phyloP scores from a whole-genome alignment of 2,888 invertebrate genomes.

The Andrena flavipes region DNA sequence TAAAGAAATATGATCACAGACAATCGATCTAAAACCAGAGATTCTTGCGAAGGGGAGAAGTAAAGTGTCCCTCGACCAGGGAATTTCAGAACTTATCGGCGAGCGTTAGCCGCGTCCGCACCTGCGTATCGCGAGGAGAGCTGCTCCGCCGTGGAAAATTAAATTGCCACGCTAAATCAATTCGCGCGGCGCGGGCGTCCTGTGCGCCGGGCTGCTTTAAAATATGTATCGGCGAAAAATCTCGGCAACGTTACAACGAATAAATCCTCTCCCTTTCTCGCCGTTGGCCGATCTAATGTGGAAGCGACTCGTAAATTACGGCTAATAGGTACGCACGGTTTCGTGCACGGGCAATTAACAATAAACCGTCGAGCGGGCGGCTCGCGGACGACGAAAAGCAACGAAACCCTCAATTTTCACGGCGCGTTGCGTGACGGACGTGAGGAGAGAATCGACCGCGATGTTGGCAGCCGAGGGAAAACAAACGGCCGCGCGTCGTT shows the following conservation, averaged over 20 bases:
- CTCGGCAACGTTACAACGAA: conserved; percentile 41
- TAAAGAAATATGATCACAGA: neutral
- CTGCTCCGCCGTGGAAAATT: conserved; percentile 26
- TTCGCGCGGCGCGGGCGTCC: conserved; percentile 40
- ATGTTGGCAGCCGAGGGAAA: conserved; percentile 26
- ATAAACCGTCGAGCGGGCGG: conserved; percentile 22
- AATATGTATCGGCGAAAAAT: conserved; percentile 54
- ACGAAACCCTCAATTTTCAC: conserved; percentile 52
- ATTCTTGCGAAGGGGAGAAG: neutral
- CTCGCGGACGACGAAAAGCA: conserved; percentile 27
- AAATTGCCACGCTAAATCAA: conserved; percentile 51
- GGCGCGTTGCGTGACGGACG: conserved; percentile 41
- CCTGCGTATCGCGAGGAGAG: neutral
- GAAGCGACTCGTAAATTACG: conserved; percentile 59
- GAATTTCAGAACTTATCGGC: neutral
- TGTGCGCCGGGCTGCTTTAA: conserved; percentile 26
- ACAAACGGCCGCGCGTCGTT: conserved; percentile 48
- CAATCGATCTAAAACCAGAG: neutral
- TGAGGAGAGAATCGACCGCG: conserved; percentile 43
- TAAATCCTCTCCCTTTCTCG: conserved; percentile 17
- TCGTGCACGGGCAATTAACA: conserved; percentile 51
- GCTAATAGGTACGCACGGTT: conserved; percentile 56
- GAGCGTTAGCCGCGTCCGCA: neutral
- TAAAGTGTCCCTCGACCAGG: neutral
- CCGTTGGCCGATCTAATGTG: conserved; percentile 42